These are phyloP conservation scores for Atopsyche davidsoni DNA, from an alignment of 1,140 invertebrate genomes.

Conservation along the genomic window DNA sequence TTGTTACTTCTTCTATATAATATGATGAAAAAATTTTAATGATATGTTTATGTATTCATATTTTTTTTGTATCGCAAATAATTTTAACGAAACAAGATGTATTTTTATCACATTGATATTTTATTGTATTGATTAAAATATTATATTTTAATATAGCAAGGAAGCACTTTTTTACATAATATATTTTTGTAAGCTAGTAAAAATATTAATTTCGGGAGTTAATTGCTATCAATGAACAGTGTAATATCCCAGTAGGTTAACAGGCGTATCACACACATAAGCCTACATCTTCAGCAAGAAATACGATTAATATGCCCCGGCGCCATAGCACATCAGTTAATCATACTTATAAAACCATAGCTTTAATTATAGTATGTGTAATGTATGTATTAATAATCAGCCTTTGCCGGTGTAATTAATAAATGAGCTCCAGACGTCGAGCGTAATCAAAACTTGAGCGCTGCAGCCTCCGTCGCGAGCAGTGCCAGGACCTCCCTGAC, in stretches of 20 bases:
- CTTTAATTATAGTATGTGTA: neutral
- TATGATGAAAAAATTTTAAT: no score
- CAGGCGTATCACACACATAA: neutral
- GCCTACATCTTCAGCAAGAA: neutral
- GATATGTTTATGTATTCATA: no score
- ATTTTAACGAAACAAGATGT: no score
- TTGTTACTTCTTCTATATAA: no score
- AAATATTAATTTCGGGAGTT: neutral
- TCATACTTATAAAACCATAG: neutral
- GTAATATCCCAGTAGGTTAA: neutral
- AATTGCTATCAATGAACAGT: neutral
- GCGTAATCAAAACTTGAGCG: conserved; percentile 5
- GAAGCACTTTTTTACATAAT: neutral
- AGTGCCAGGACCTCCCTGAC: no score
- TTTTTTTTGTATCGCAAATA: no score
- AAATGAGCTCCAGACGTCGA: neutral
- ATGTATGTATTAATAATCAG: conserved; percentile 1
- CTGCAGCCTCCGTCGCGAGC: no score
- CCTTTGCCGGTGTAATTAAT: conserved; percentile 2
- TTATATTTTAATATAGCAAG: neutral
- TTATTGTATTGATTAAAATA: no score
- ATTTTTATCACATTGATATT: no score
- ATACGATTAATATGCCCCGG: neutral
- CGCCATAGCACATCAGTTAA: neutral
- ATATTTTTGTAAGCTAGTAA: neutral